Conservation (phyloP, 2,797 vertebrate genomes). For the Micrastur ruficollis region DNA sequence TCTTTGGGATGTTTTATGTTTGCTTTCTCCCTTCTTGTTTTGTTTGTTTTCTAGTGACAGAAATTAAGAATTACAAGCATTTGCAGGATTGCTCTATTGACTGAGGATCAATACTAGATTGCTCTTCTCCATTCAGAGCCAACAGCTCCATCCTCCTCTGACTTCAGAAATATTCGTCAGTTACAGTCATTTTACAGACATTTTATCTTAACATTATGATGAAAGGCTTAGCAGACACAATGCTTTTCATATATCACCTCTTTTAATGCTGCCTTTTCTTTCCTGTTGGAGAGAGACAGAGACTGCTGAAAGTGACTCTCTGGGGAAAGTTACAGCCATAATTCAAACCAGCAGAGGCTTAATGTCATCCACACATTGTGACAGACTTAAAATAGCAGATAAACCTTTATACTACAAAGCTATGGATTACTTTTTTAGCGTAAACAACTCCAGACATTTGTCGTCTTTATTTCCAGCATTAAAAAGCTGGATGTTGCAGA, state of each 20-base stretch:
- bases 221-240: neutral
- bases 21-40: neutral
- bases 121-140: neutral
- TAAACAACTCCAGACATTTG: neutral
- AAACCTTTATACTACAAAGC: neutral
- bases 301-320: neutral
- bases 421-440: neutral
- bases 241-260: neutral
- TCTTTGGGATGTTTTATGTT: neutral
- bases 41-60: neutral
- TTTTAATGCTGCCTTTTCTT: neutral
- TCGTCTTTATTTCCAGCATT: neutral
- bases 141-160: neutral
- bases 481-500: neutral
- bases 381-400: neutral
- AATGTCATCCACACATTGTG: fast-evolving
- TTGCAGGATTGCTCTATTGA: neutral
- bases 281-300: neutral
- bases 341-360: neutral
- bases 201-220: neutral
- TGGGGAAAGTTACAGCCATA: neutral
- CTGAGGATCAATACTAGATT: neutral
- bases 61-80: neutral
- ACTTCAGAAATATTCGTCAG: neutral
- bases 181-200: neutral